Conservation (phyloP, 2,113 vertebrate species). For the Pelecanus crispus region DNA sequence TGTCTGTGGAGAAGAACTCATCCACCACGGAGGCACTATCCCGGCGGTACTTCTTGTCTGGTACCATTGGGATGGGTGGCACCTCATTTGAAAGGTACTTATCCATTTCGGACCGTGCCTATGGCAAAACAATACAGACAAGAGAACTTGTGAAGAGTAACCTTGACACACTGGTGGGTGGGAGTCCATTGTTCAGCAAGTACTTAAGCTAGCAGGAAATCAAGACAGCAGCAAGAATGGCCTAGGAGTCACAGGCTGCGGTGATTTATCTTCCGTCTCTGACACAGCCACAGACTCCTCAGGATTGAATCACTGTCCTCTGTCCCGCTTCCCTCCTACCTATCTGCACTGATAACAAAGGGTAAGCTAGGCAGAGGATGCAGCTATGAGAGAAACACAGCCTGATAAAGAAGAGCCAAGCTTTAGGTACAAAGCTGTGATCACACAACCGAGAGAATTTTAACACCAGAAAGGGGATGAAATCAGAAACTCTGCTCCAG, state of each 20-base stretch:
- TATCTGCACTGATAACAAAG: background rate
- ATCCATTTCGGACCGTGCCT: constrained; percentile 83
- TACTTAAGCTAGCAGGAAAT: background rate
- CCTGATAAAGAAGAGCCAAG: background rate
- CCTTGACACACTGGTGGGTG: background rate
- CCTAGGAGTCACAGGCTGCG: background rate
- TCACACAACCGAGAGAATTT: background rate
- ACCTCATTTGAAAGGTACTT: constrained; percentile 77
- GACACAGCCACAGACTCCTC: background rate
- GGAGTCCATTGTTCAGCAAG: rapidly evolving
- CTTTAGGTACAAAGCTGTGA: background rate
- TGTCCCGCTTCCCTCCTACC: background rate
- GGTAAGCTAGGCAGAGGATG: background rate
- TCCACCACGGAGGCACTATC: constrained; percentile 89
- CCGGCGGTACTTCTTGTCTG: constrained; percentile 84
- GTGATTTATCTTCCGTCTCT: background rate
- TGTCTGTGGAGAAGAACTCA: constrained; percentile 87
- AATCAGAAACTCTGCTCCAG: background rate
- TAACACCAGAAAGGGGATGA: background rate
- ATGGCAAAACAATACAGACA: background rate
- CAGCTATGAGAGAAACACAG: background rate
- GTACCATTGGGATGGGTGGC: constrained; percentile 14
- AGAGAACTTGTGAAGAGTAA: background rate
- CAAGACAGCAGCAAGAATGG: background rate
- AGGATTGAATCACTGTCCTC: background rate